These are phyloP conservation scores for Celastrina argiolus DNA, from an alignment of 2,888 invertebrate species.

Conservation along the genomic window DNA sequence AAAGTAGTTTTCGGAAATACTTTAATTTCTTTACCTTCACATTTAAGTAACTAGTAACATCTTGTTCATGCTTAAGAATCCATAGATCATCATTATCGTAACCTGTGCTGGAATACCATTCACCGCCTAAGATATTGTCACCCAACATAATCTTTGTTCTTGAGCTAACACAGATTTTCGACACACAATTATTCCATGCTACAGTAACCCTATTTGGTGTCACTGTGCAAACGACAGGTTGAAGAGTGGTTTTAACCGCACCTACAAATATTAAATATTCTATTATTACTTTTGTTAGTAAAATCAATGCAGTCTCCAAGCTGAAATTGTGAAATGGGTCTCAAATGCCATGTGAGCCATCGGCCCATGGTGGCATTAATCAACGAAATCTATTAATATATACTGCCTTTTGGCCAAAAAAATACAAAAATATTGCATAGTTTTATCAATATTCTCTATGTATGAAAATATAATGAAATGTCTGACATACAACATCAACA, in stretches of 20 bases:
- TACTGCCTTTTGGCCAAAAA: too few relatives aligned
- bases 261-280: constrained; percentile 44
- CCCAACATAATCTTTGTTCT: constrained; percentile 49
- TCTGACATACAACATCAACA: too few relatives aligned
- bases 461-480: too few relatives aligned
- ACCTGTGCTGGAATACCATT: constrained; percentile 63
- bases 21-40: constrained; percentile 48
- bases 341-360: too few relatives aligned
- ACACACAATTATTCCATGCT: constrained; percentile 61
- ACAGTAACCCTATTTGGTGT: constrained; percentile 52
- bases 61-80: constrained; percentile 52
- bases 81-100: constrained; percentile 69
- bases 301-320: too few relatives aligned
- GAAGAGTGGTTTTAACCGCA: constrained; percentile 61
- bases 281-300: not conserved
- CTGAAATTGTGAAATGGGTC: too few relatives aligned
- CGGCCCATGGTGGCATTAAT: too few relatives aligned
- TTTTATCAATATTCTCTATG: too few relatives aligned
- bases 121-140: constrained; percentile 43
- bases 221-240: constrained; percentile 55
- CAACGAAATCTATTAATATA: too few relatives aligned
- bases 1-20: not conserved
- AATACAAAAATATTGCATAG: too few relatives aligned
- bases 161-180: constrained; percentile 43
- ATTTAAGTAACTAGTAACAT: constrained; percentile 42